phyloP scores from a whole-genome alignment of 2,797 vertebrate genomes.

The Platyrinchus mystaceus region DNA sequence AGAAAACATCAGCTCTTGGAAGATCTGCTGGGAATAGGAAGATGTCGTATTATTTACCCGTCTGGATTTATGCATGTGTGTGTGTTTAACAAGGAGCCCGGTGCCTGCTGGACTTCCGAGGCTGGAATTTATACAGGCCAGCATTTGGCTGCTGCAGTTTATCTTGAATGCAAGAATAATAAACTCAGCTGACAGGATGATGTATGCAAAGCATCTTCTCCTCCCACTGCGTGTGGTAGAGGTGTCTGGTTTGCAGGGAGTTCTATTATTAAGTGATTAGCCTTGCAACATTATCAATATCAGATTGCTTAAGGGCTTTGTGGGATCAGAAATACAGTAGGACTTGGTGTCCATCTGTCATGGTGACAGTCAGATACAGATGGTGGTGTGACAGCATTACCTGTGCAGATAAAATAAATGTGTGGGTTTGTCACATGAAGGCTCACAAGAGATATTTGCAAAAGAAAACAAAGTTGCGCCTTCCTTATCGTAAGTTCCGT shows the following conservation, averaged over 20 bases:
- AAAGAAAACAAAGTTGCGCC: background rate
- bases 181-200: constrained; percentile 77
- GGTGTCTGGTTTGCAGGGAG: constrained; percentile 68
- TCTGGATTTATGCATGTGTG: constrained; percentile 69
- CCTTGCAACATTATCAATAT: constrained; percentile 68
- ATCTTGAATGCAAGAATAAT: constrained; percentile 78
- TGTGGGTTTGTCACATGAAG: background rate
- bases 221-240: constrained; percentile 51
- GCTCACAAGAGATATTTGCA: background rate
- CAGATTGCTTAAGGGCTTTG: constrained; percentile 63
- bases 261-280: constrained; percentile 73
- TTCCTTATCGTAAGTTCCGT: background rate
- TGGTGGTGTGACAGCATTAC: background rate
- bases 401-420: background rate
- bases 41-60: constrained; percentile 67
- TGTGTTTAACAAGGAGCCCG: constrained; percentile 62
- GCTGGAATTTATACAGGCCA: constrained; percentile 80
- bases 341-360: background rate
- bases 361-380: background rate
- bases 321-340: constrained; percentile 15
- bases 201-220: constrained; percentile 76
- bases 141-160: constrained; percentile 74
- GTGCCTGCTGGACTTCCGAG: constrained; percentile 67
- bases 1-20: constrained; percentile 62
- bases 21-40: constrained; percentile 47